Conservation (phyloP, 2,888 invertebrate genomes). For the Xiphydria camelus region DNA sequence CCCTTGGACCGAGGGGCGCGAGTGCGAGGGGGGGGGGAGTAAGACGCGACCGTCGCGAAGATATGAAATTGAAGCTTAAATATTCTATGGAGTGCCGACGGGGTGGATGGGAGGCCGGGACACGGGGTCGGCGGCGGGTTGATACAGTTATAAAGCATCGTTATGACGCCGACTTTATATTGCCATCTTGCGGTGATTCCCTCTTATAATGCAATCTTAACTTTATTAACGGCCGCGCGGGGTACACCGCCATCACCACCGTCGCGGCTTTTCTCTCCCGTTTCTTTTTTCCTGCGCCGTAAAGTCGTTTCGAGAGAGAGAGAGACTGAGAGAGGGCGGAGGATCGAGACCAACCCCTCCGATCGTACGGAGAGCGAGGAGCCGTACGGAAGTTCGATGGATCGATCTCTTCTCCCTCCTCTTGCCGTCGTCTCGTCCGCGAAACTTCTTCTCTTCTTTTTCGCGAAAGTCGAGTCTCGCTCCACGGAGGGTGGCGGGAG, state of each 20-base stretch:
- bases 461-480: no score
- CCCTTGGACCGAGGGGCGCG: conserved; percentile 12
- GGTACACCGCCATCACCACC: no score
- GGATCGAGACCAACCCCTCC: no score
- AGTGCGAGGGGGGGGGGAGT: conserved; percentile 14
- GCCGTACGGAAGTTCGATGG: no score
- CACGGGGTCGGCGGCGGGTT: conserved; percentile 25
- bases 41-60: conserved; percentile 34
- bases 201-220: conserved; percentile 48
- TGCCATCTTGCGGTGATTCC: conserved; percentile 45
- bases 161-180: conserved; percentile 48
- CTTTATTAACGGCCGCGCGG: conserved; percentile 53
- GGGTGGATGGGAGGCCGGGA: no score
- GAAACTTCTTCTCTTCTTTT: background rate
- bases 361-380: no score
- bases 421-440: background rate
- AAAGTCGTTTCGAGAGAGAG: no score
- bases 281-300: no score
- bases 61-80: conserved; percentile 58
- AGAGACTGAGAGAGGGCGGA: no score
- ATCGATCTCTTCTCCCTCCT: background rate
- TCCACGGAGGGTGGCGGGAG: background rate
- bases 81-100: conserved; percentile 53
- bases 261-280: no score
- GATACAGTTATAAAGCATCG: conserved; percentile 54